Evolutionary conservation across 2,113 vertebrate species (phyloP).

Genomic region (Oxygymnocypris stewartii): DNA sequence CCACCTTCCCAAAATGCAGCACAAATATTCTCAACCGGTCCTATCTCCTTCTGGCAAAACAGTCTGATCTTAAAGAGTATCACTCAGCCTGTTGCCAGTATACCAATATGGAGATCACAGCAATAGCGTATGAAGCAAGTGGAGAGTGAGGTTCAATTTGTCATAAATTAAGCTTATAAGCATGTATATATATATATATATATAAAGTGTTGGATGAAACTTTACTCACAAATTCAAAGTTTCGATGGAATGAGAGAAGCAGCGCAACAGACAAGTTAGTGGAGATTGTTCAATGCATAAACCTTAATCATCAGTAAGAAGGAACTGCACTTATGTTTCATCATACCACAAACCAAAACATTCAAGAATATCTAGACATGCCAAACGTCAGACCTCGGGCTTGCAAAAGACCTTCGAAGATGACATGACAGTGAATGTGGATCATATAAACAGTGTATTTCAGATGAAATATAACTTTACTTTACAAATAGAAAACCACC

Average conservation of each 20-base stretch:
- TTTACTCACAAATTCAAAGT: background rate
- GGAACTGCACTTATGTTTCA: background rate
- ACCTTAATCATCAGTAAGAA: background rate
- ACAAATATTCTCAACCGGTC: constrained; percentile 68
- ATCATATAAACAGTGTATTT: too few species aligned
- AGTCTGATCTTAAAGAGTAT: constrained; percentile 41
- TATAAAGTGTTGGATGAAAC: too few species aligned
- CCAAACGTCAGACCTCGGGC: background rate
- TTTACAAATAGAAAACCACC: background rate
- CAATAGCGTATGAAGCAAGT: background rate
- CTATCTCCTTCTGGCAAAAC: constrained; percentile 60
- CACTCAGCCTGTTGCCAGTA: constrained; percentile 59
- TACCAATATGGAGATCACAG: constrained; percentile 60
- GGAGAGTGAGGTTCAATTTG: background rate
- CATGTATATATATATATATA: background rate
- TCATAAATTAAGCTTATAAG: background rate
- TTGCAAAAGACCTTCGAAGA: background rate
- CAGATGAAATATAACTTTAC: background rate
- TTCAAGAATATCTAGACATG: background rate
- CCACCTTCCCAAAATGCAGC: background rate
- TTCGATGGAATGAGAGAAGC: background rate
- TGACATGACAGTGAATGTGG: too few species aligned
- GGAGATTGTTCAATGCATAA: background rate
- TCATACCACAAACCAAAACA: background rate
- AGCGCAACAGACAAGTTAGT: background rate